Conservation (phyloP, 1,140 invertebrate genomes). For the Tetragonula clypearis region DNA sequence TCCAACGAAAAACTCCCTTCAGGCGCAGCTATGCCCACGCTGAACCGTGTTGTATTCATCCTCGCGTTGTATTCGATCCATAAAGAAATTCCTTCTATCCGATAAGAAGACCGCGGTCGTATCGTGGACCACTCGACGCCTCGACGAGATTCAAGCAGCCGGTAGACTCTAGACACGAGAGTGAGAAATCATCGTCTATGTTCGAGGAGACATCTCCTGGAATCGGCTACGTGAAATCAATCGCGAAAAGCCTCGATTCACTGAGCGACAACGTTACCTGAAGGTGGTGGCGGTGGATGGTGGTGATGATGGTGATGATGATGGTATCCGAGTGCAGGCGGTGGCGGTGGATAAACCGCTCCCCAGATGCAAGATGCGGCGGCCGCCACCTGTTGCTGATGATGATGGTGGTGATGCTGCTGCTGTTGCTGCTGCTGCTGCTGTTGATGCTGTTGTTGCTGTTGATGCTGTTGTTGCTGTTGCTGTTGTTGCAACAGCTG, state of each 20-base stretch:
- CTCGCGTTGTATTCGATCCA: not conserved
- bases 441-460: slow-evolving; percentile 66
- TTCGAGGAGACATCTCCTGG: not conserved
- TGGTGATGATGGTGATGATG: slow-evolving; percentile 76
- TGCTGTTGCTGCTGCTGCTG: slow-evolving; percentile 64
- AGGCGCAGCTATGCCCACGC: not conserved
- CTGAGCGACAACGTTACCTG: slow-evolving; percentile 67
- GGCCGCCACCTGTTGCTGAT: slow-evolving; percentile 68
- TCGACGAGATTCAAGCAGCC: not conserved
- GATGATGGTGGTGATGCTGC: slow-evolving; percentile 66
- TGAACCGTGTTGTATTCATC: not conserved
- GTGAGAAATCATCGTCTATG: not conserved
- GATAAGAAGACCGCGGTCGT: not conserved
- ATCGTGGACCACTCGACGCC: not conserved
- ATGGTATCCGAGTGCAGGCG: slow-evolving; percentile 72
- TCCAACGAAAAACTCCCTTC: not conserved
- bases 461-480: slow-evolving; percentile 72
- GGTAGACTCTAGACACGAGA: not conserved
- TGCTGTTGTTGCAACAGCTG: slow-evolving; percentile 78
- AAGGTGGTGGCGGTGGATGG: slow-evolving; percentile 68
- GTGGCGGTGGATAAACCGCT: slow-evolving; percentile 77
- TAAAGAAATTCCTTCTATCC: slow-evolving; percentile 12
- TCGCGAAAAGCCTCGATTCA: not conserved
- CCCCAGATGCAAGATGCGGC: slow-evolving; percentile 75
- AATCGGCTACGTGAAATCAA: slow-evolving; percentile 16